Conservation (phyloP, 2,797 vertebrate species). For the Poeciliopsis infans region DNA sequence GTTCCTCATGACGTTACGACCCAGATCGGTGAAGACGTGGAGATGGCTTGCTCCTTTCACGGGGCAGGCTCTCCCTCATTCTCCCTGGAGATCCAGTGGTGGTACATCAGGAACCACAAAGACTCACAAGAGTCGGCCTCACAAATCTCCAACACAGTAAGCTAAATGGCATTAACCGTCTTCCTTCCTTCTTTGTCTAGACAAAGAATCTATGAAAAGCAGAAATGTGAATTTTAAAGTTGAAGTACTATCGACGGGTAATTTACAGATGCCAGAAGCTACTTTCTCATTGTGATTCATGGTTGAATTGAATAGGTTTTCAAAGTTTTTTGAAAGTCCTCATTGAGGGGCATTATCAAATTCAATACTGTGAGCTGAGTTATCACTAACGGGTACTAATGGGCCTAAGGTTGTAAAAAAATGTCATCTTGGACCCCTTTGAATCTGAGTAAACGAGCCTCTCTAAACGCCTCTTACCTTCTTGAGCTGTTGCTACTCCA, state of each 20-base stretch:
- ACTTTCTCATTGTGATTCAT: background rate
- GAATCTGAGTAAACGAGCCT: background rate
- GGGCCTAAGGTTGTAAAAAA: background rate
- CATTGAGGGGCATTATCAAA: background rate
- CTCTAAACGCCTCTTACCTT: background rate
- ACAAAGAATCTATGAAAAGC: background rate
- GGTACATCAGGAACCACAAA: constrained; percentile 88
- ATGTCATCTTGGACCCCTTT: background rate
- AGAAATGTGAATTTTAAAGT: background rate
- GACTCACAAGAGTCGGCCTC: constrained; percentile 85
- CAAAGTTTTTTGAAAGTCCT: background rate
- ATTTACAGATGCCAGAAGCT: background rate
- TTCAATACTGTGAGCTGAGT: background rate
- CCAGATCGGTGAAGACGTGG: constrained; percentile 89
- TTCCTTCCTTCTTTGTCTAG: background rate
- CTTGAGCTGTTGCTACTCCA: background rate
- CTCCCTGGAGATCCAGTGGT: constrained; percentile 98
- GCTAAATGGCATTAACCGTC: background rate
- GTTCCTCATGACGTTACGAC: constrained; percentile 89
- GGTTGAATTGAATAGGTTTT: background rate
- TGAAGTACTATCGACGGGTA: background rate
- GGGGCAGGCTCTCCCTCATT: constrained; percentile 90
- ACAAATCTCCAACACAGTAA: constrained; percentile 86
- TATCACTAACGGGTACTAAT: background rate
- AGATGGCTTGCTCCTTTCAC: constrained; percentile 97